Base-by-base conservation (phyloP, 1,140 invertebrate genomes). In the Lethrus apterus region DNA sequence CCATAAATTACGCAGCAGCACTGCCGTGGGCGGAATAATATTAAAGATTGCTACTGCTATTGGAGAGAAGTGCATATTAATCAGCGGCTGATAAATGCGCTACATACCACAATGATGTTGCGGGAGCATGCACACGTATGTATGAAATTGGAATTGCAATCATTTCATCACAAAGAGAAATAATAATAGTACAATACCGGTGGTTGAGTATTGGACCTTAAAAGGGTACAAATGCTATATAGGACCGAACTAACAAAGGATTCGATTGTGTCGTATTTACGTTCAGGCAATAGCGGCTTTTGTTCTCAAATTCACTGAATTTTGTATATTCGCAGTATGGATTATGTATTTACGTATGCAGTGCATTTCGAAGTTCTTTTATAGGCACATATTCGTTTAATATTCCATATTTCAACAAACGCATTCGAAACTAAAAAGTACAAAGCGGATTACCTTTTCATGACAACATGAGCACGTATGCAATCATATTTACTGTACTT, bases 41-140 rank as follows among this genome's bases (percentile, higher is more conserved):
- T 53, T 53, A 53, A 53, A 53, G 51, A 53, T 53, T 43, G 51
- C 51, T 53, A 53, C 51, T 36, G 51, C 51, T 53, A 53, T 50
- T 48, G 44, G 41, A 41, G 43, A 36, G 43, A 53, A 53, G 47
- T 53, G 51, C 51, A 53, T 53, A 53, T 53, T 53, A 50, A 53
- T 53, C 51, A 53, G 35, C 13, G 11, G 10, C 7, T 38, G 35
- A 38, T 38, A 38, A 38, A 38, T 38, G 35, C 35, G 35, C 18
- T 21, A 18, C 4, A 11, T 23, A 38, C 35, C 32, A 15, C 14
- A 14, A 34, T 18, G 19, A 34, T 38, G 35, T 18, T 38, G 24
- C 24, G 24, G 35, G 24, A 10, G 24, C 24, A 8, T 20, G 35
- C 24, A 38, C 35, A 21, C 35, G 24, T 38, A 18, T 19, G 24